Conservation (phyloP, 2,888 invertebrate species). For the Strigamia crassipes region DNA sequence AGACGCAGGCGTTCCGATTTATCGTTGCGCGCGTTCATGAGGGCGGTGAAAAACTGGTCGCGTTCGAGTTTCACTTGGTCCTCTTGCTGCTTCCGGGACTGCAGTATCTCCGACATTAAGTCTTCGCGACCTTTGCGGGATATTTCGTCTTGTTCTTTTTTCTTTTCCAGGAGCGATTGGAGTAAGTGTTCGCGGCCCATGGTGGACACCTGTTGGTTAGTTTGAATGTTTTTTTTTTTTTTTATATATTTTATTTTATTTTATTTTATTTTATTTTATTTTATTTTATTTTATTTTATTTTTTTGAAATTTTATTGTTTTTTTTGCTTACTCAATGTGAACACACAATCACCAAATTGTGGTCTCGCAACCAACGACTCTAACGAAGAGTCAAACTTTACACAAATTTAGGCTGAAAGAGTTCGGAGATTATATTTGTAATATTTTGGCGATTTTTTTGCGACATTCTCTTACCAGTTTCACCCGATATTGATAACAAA, state of each 20-base stretch:
- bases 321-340: background rate
- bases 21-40: background rate
- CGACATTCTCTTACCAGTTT: no score
- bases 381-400: background rate
- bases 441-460: no score
- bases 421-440: no score
- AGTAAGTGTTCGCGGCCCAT: background rate
- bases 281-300: background rate
- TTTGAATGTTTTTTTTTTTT: no score
- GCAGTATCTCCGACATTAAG: background rate
- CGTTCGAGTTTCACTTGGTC: background rate
- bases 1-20: background rate
- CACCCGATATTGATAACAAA: no score
- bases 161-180: background rate
- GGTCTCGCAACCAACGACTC: background rate
- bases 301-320: background rate
- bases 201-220: no score
- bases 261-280: no score
- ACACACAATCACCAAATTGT: background rate
- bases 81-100: background rate
- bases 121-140: background rate
- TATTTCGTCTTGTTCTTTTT: background rate
- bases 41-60: background rate
- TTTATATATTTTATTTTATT: no score
- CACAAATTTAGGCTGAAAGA: slow-evolving; percentile 3